Base-by-base conservation (phyloP, 2,797 vertebrate species). In the Microctenopoma lineatum region DNA sequence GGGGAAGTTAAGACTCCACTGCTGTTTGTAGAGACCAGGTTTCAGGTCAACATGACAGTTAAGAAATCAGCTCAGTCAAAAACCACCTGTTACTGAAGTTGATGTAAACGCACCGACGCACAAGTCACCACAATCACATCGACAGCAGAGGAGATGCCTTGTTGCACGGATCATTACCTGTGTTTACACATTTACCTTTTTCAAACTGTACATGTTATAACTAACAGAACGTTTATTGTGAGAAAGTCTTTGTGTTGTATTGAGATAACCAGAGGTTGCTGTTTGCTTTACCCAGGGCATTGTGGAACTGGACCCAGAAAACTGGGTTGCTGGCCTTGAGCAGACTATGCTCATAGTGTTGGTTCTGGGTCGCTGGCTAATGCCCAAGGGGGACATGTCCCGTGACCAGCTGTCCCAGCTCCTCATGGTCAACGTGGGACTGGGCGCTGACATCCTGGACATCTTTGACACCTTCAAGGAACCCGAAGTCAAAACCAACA, bases 381-480 rank as follows among this genome's bases (percentile, higher is more conserved):
- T 94, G 93, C 94, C 94, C 15, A 95, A 93, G 64, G 94, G 94
- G 1, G 89, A 94, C 69, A 93, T 95, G 94, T 93, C 89, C 53
- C 91, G 93, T 1, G 93, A 93, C 70, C 93, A 94, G 80, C 91
- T 95, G 16, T 93, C 94, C 52, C 92, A 95, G 83, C 93, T 95
- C 54, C 93, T 95, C 50, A 91, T 94, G 93, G 90, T 92, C 46
- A 93, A 95, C 0, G 87, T 94, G 26, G 93, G 92, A 18, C 89
- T 95, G 57, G 93, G 93, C 0, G 93, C 93, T 0, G 94, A 95
- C 74, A 94, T 95, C 78, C 68, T 95, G 82, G 94, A 95, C 78
- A 93, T 95, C 44, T 93, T 95, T 15, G 91, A 94, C 70, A 91
- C 92, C 44, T 94, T 95, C 70, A 92, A 90, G 66, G 90, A 94